These are phyloP conservation scores for Gymnothorax reevesii DNA, from an alignment of 2,797 vertebrate species.

Conservation along the genomic window DNA sequence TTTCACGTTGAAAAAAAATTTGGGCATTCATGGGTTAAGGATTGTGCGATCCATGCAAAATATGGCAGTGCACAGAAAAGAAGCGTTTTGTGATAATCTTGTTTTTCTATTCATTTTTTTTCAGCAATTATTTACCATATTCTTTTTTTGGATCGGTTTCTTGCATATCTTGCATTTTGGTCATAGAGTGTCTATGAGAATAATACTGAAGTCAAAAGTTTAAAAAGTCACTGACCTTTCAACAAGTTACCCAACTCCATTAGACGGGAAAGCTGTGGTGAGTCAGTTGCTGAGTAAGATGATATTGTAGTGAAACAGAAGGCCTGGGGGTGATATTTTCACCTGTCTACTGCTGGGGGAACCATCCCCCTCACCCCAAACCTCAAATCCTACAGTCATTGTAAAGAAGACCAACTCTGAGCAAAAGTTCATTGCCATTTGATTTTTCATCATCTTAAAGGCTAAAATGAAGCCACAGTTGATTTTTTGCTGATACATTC, in stretches of 20 bases:
- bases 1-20: too few relatives aligned
- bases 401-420: conserved; percentile 47
- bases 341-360: conserved; percentile 59
- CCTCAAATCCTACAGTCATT: conserved; percentile 37
- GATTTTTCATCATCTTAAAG: conserved; percentile 35
- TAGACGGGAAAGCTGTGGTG: neutral
- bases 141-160: neutral
- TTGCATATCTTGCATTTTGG: neutral
- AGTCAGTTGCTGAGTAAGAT: neutral
- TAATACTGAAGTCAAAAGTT: neutral
- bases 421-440: conserved; percentile 38
- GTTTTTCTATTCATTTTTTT: too few relatives aligned
- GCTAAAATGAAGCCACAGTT: conserved; percentile 35
- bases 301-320: conserved; percentile 48
- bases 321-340: conserved; percentile 60
- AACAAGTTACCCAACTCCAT: conserved; percentile 10
- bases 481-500: conserved; percentile 24
- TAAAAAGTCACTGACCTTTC: neutral
- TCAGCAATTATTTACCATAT: too few relatives aligned
- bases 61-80: neutral
- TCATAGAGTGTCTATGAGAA: neutral
- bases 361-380: conserved; percentile 33
- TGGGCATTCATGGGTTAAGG: too few relatives aligned
- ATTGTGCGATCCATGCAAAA: neutral
- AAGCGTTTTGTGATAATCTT: neutral